Percentiles rank a stretch among this genome's conserved stretches.
These are phyloP conservation scores for Pardosa pseudoannulata DNA, from an alignment of 2,888 invertebrate genomes.

Conservation along the genomic window DNA sequence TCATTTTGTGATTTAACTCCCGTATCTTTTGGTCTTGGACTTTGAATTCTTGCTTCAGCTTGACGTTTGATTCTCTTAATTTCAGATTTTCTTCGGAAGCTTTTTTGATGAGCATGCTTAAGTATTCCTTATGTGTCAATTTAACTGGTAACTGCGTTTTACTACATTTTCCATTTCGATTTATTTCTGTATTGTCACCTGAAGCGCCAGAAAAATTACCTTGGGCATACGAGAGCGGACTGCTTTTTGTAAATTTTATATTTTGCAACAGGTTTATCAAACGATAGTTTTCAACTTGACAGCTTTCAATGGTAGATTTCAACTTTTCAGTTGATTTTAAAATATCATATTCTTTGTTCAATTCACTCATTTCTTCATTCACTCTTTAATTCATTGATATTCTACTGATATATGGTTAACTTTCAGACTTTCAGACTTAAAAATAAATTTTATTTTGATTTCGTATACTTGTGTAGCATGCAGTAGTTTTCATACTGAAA, in stretches of 20 bases:
- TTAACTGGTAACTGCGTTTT: not conserved
- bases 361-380: too few relatives aligned
- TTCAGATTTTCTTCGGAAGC: conserved; percentile 22
- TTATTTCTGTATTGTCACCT: not conserved
- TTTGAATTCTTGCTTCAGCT: conserved; percentile 11
- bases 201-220: not conserved
- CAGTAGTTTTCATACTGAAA: too few relatives aligned
- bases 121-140: not conserved
- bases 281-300: not conserved
- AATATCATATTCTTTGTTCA: not conserved
- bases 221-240: not conserved
- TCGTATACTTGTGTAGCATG: too few relatives aligned
- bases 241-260: not conserved
- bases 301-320: not conserved
- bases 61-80: conserved; percentile 30
- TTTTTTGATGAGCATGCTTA: not conserved
- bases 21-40: conserved; percentile 19
- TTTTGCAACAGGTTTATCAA: not conserved
- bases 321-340: not conserved
- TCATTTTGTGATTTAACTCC: conserved; percentile 2
- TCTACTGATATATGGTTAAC: too few relatives aligned
- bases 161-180: not conserved
- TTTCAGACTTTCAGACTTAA: too few relatives aligned
- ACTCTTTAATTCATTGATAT: too few relatives aligned
- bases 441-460: too few relatives aligned